These are phyloP conservation scores for Pachyrhynchus sulphureomaculatus DNA, from an alignment of 1,140 invertebrate genomes.

Conservation along the genomic window DNA sequence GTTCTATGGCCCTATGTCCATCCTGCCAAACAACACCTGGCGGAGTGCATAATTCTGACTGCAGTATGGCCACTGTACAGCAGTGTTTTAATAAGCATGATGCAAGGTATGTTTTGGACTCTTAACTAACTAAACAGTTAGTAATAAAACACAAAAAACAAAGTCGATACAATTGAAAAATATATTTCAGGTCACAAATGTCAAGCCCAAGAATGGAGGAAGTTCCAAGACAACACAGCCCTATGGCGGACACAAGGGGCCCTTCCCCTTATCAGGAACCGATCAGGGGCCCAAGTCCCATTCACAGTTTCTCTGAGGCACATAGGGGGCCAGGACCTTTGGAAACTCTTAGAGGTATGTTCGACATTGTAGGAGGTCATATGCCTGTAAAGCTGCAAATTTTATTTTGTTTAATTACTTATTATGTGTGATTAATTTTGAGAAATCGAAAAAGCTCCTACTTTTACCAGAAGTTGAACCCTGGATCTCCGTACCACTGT, in stretches of 20 bases:
- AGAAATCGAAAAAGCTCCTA: too few species aligned
- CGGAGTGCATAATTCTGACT: constrained; percentile 57
- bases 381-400: too few species aligned
- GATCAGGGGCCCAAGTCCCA: constrained; percentile 51
- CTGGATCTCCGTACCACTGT: too few species aligned
- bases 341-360: constrained; percentile 47
- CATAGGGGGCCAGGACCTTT: constrained; percentile 41
- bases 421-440: too few species aligned
- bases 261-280: constrained; percentile 50
- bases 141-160: too few species aligned
- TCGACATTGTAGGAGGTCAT: too few species aligned
- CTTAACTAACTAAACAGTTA: too few species aligned
- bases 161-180: too few species aligned
- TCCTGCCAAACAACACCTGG: constrained; percentile 61
- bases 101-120: constrained; percentile 17
- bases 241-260: constrained; percentile 43
- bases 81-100: constrained; percentile 54
- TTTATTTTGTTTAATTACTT: too few species aligned
- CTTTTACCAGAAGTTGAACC: too few species aligned
- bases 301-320: constrained; percentile 46
- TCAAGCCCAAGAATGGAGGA: constrained; percentile 32
- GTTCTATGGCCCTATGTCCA: constrained; percentile 62
- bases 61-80: constrained; percentile 59
- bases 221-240: constrained; percentile 40
- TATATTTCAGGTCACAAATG: constrained; percentile 25